Evolutionary conservation across 2,888 invertebrate species (phyloP).

Genomic region (Ernsta delagoae): DNA sequence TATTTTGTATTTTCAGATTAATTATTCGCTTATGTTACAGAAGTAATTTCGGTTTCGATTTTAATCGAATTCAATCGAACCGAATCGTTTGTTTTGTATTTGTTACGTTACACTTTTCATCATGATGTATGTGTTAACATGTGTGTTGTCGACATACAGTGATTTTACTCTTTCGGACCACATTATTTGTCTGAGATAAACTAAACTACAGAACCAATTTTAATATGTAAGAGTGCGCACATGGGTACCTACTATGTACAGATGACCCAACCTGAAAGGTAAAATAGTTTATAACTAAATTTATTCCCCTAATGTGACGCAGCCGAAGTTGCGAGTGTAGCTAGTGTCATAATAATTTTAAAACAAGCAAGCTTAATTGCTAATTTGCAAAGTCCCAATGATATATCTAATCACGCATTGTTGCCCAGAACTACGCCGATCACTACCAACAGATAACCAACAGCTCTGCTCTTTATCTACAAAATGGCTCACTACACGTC

Average conservation of each 20-base stretch:
- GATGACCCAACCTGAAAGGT: too few relatives aligned
- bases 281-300: too few relatives aligned
- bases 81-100: background rate
- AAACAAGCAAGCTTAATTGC: background rate
- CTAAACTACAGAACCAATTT: too few relatives aligned
- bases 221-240: too few relatives aligned
- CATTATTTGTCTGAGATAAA: too few relatives aligned
- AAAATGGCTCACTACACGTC: background rate
- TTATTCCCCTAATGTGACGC: too few relatives aligned
- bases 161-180: background rate
- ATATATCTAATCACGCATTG: conserved; percentile 10
- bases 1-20: conserved; percentile 37
- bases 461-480: background rate
- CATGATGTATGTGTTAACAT: background rate
- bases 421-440: conserved; percentile 28
- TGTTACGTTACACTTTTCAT: background rate
- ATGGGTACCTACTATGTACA: too few relatives aligned
- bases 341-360: too few relatives aligned
- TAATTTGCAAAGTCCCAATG: background rate
- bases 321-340: too few relatives aligned
- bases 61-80: conserved; percentile 11
- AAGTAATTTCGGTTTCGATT: conserved; percentile 12
- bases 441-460: background rate
- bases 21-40: conserved; percentile 19
- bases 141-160: background rate